Evolutionary conservation across 2,113 vertebrate genomes (phyloP).

Genomic region (Phylloscopus trochiloides): DNA sequence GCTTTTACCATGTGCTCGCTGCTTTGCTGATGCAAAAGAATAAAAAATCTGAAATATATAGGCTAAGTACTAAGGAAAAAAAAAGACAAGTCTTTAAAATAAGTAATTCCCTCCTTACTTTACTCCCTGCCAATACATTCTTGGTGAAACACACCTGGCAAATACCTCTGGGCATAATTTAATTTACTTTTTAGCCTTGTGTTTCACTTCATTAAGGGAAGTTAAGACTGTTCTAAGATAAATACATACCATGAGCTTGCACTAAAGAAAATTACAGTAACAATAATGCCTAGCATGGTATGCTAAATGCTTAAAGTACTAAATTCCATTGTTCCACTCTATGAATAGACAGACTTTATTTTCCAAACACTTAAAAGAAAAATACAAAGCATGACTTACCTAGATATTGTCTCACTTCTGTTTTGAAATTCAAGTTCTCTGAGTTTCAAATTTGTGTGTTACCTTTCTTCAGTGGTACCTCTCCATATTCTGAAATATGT

Average conservation of each 20-base stretch:
- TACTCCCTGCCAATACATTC: neutral
- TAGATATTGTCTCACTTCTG: neutral
- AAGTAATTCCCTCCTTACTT: neutral
- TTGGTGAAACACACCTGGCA: neutral
- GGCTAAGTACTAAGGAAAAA: neutral
- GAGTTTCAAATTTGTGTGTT: neutral
- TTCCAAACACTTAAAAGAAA: neutral
- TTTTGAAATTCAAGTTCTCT: neutral
- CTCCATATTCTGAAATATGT: neutral
- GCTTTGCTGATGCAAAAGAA: neutral
- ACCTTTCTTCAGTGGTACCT: neutral
- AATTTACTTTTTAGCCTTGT: neutral
- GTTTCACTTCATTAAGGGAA: neutral
- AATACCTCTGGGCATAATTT: neutral
- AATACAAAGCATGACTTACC: neutral
- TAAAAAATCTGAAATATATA: neutral
- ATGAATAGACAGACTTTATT: neutral
- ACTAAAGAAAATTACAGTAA: neutral
- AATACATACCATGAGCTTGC: neutral
- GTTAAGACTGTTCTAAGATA: neutral
- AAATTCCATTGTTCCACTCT: neutral
- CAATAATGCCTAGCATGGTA: neutral
- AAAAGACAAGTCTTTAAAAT: neutral
- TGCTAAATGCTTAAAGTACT: neutral
- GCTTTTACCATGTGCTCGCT: neutral